A percentile compares a stretch with the other conserved stretches of the same genome.
These are phyloP conservation scores for Cyprinodon diabolis DNA, from an alignment of 2,797 vertebrate species.

Conservation along the genomic window DNA sequence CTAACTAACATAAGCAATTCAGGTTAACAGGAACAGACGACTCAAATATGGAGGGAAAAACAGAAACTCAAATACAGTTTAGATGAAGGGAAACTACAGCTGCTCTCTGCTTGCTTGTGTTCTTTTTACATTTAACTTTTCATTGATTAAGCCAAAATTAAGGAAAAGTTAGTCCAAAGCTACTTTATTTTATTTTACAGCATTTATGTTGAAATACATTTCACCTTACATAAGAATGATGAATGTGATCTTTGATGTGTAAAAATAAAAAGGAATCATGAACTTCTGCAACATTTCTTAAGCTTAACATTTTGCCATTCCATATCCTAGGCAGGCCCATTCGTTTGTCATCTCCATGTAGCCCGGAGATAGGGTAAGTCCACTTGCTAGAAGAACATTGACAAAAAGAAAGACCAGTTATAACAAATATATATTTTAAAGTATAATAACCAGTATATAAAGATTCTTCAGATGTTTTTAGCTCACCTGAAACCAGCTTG, in stretches of 20 bases:
- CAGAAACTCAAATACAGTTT: too few relatives aligned
- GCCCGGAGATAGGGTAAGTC: slow-evolving; percentile 62
- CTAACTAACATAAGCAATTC: too few relatives aligned
- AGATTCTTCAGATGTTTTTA: not conserved
- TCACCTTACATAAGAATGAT: not conserved
- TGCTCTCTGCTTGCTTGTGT: too few relatives aligned
- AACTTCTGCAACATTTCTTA: slow-evolving; percentile 10
- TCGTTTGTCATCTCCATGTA: slow-evolving; percentile 68
- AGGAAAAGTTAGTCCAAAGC: too few relatives aligned
- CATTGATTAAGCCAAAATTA: too few relatives aligned
- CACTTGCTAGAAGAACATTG: slow-evolving; percentile 58
- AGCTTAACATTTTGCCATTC: slow-evolving; percentile 50
- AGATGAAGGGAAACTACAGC: too few relatives aligned
- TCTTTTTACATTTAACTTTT: too few relatives aligned
- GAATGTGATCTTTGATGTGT: not conserved
- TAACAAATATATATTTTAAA: not conserved
- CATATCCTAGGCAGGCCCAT: slow-evolving; percentile 66
- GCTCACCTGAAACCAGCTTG: slow-evolving; percentile 56
- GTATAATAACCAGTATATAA: not conserved
- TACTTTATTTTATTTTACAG: not conserved
- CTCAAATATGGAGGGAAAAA: too few relatives aligned
- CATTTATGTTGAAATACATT: not conserved
- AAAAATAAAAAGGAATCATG: not conserved
- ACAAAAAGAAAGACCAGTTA: not conserved
- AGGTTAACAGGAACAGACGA: too few relatives aligned